phyloP scores from a whole-genome alignment of 1,140 invertebrate species.

The Chironomus tepperi region DNA sequence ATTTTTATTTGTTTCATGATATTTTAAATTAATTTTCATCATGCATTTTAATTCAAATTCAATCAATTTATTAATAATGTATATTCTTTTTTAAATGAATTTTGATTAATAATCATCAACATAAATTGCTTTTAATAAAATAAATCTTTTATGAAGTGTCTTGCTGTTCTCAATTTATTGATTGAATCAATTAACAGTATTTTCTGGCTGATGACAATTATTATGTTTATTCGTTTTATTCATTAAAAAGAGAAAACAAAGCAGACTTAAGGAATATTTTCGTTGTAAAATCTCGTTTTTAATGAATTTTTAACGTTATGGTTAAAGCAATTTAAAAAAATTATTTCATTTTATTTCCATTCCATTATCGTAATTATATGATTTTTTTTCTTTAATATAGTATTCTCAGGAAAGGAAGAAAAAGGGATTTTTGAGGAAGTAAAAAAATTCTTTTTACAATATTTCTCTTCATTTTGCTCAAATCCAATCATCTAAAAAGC shows the following conservation, averaged over 20 bases:
- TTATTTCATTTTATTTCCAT: slow-evolving; percentile 13
- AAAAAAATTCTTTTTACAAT: slow-evolving; percentile 2
- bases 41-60: slow-evolving; percentile 8
- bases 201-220: too few relatives aligned
- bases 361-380: slow-evolving; percentile 2
- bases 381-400: too few relatives aligned
- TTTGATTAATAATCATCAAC: slow-evolving; percentile 19
- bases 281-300: too few relatives aligned
- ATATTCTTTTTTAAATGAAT: slow-evolving; percentile 16
- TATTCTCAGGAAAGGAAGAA: neutral
- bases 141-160: slow-evolving; percentile 5
- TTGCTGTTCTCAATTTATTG: neutral
- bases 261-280: too few relatives aligned
- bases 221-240: too few relatives aligned
- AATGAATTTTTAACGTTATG: too few relatives aligned
- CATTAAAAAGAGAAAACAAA: too few relatives aligned
- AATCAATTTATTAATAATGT: slow-evolving; percentile 12
- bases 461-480: slow-evolving; percentile 11
- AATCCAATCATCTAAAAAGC: slow-evolving; percentile 10
- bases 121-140: slow-evolving; percentile 3
- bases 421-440: neutral
- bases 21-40: slow-evolving; percentile 19
- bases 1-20: neutral
- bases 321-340: neutral
- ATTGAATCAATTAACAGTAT: neutral